Percentiles rank a stretch among this genome's conserved stretches.
phyloP scores from a whole-genome alignment of 2,888 invertebrate species.

The Ernsta delagoae region DNA sequence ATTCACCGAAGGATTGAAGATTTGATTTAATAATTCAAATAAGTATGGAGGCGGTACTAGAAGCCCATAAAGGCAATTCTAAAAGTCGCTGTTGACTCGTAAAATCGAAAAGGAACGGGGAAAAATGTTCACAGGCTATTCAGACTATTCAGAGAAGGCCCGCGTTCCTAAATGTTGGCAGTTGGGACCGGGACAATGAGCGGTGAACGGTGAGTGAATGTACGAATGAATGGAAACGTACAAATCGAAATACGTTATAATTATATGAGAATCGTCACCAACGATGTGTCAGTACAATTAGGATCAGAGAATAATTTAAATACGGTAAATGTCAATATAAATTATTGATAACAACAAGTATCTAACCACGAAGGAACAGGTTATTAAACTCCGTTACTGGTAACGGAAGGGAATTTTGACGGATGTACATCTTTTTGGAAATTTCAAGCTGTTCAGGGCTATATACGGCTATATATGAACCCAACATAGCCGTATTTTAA shows the following conservation, averaged over 20 bases:
- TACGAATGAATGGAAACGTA: neutral
- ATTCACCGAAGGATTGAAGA: constrained; percentile 39
- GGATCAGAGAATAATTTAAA: too few species aligned
- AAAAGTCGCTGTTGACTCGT: constrained; percentile 68
- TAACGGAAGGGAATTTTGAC: too few species aligned
- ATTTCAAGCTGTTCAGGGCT: too few species aligned
- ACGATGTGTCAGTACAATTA: too few species aligned
- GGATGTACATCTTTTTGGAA: too few species aligned
- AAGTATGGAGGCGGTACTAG: constrained; percentile 58
- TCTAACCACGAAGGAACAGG: too few species aligned
- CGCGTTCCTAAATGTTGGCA: constrained; percentile 38
- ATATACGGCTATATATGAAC: too few species aligned
- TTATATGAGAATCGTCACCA: neutral
- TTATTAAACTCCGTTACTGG: too few species aligned
- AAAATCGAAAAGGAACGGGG: constrained; percentile 67
- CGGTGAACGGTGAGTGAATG: neutral
- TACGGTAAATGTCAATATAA: too few species aligned
- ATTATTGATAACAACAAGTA: too few species aligned
- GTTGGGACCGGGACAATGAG: neutral
- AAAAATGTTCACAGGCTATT: constrained; percentile 68
- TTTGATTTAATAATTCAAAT: constrained; percentile 72
- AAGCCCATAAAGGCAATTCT: constrained; percentile 70
- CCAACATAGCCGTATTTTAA: too few species aligned
- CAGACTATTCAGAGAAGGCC: constrained; percentile 55
- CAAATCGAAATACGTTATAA: constrained; percentile 13